phyloP scores from a whole-genome alignment of 2,797 vertebrate species.

The Rousettus madagascariensis region DNA sequence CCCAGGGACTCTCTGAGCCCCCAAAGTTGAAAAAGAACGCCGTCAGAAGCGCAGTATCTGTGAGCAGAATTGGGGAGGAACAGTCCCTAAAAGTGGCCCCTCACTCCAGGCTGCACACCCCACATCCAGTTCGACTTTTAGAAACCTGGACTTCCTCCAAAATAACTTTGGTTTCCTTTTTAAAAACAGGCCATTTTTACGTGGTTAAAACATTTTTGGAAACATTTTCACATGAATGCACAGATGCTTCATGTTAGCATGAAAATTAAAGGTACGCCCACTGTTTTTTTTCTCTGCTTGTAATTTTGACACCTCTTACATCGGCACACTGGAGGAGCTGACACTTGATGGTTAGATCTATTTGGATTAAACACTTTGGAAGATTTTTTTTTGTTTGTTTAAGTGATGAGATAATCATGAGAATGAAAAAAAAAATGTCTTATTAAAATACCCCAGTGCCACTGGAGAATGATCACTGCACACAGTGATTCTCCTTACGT shows the following conservation, averaged over 20 bases:
- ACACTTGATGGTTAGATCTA: background rate
- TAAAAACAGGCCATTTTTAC: slow-evolving; percentile 38
- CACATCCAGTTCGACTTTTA: background rate
- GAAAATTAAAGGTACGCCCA: slow-evolving; percentile 38
- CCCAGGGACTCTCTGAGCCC: fast-evolving
- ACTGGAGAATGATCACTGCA: fast-evolving
- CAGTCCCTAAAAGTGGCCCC: background rate
- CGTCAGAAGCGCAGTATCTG: fast-evolving
- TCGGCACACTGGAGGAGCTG: background rate
- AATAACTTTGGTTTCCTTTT: slow-evolving; percentile 19
- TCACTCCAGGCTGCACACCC: background rate
- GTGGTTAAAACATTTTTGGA: background rate
- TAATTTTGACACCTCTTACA: background rate
- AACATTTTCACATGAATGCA: background rate
- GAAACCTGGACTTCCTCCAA: slow-evolving; percentile 6
- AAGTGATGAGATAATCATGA: background rate
- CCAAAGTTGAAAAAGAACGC: background rate
- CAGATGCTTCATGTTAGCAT: background rate
- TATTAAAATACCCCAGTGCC: background rate
- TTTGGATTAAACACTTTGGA: background rate
- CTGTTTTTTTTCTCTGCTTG: background rate
- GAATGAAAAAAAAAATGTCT: background rate
- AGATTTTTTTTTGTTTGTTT: background rate
- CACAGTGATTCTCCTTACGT: fast-evolving
- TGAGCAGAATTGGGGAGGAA: background rate